A percentile compares a stretch with the other conserved stretches of the same genome.
Conservation (phyloP, 2,888 invertebrate genomes). For the Periphyllus acericola region DNA sequence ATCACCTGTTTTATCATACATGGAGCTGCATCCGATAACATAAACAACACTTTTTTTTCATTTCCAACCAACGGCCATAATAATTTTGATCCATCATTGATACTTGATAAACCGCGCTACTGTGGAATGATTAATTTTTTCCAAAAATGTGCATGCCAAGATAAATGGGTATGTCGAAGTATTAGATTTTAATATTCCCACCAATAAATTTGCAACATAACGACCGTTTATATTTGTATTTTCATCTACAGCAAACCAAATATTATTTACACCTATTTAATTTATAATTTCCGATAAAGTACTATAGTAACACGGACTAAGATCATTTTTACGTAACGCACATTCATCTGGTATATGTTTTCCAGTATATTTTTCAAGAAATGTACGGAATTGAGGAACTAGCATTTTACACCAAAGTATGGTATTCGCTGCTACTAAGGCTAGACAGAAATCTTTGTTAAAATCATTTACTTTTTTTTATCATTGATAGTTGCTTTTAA, state of each 20-base stretch:
- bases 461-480: neutral
- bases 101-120: neutral
- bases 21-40: conserved; percentile 37
- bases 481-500: conserved; percentile 17
- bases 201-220: conserved; percentile 13
- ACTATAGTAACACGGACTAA: neutral
- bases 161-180: neutral
- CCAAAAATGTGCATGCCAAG: conserved; percentile 2
- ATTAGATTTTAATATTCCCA: conserved; percentile 5
- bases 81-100: conserved; percentile 7
- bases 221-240: neutral
- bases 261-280: neutral
- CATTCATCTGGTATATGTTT: too few relatives aligned
- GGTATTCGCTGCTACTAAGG: neutral
- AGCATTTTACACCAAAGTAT: neutral
- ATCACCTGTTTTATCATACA: conserved; percentile 27
- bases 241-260: conserved; percentile 1
- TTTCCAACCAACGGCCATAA: conserved; percentile 33
- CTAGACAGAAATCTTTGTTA: conserved; percentile 1
- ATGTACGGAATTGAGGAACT: conserved; percentile 8
- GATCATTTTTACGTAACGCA: too few relatives aligned
- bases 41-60: conserved; percentile 28
- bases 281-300: neutral
- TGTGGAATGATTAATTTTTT: conserved; percentile 36
- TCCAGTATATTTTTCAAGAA: conserved; percentile 10